phyloP scores from a whole-genome alignment of 2,888 invertebrate genomes.

The Drosophila histrio region DNA sequence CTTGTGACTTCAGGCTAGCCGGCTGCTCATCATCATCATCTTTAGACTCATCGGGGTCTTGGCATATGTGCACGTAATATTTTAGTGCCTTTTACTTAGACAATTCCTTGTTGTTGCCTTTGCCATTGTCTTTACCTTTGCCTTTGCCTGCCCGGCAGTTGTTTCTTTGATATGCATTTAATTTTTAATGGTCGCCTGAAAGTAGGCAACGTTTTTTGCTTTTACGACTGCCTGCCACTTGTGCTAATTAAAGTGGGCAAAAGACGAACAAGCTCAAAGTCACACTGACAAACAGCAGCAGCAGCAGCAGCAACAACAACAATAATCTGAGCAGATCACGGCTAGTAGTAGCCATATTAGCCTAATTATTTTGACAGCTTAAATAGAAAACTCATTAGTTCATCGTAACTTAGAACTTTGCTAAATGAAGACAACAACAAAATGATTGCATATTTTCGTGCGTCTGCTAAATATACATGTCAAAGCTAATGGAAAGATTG shows the following conservation, averaged over 20 bases:
- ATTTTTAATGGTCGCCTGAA: conserved; percentile 71
- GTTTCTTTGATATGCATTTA: conserved; percentile 65
- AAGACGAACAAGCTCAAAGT: background rate
- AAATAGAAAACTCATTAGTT: background rate
- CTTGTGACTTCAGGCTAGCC: conserved; percentile 9
- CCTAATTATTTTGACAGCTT: conserved; percentile 20
- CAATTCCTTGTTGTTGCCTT: conserved; percentile 3
- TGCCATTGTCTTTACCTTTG: background rate
- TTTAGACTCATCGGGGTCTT: conserved; percentile 35
- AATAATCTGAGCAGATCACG: background rate
- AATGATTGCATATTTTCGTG: conserved; percentile 5
- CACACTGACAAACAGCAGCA: too few species aligned
- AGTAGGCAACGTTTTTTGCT: conserved; percentile 61
- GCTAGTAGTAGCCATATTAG: conserved; percentile 8
- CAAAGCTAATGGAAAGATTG: background rate
- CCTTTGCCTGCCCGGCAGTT: conserved; percentile 34
- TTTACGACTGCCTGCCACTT: conserved; percentile 61
- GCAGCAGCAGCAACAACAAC: background rate
- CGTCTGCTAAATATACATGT: background rate
- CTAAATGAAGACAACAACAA: background rate
- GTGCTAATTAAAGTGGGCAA: conserved; percentile 66
- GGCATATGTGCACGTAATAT: conserved; percentile 73
- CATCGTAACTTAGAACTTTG: background rate
- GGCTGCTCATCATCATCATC: conserved; percentile 34
- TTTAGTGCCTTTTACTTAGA: conserved; percentile 65